Percentiles rank a stretch among this genome's conserved stretches.
phyloP scores from a whole-genome alignment of 2,888 invertebrate species.

The Coremacera marginata region DNA sequence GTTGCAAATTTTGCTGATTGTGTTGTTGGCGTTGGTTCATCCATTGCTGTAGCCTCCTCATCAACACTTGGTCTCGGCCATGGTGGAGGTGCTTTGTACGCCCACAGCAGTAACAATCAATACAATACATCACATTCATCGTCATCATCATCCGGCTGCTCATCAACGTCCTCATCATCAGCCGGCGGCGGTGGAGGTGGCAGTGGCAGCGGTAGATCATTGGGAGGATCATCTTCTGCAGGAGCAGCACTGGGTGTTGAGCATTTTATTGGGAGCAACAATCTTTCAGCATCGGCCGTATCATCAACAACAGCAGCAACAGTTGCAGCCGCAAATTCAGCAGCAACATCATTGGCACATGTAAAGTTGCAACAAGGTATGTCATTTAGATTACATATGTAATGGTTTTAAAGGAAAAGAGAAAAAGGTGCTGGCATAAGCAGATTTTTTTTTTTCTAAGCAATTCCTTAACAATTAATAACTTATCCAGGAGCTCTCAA shows the following conservation, averaged over 20 bases:
- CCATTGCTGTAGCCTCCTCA: constrained; percentile 60
- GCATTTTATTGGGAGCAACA: constrained; percentile 54
- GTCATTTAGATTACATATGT: not conserved
- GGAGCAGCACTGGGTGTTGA: constrained; percentile 50
- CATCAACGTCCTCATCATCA: constrained; percentile 52
- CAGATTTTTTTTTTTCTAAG: too few relatives aligned
- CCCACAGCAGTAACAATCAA: constrained; percentile 65
- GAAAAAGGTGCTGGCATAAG: too few relatives aligned
- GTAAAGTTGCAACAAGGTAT: constrained; percentile 43
- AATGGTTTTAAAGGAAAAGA: too few relatives aligned
- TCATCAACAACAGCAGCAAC: constrained; percentile 42
- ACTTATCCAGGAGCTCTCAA: too few relatives aligned
- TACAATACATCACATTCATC: constrained; percentile 58
- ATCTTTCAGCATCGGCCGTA: constrained; percentile 44
- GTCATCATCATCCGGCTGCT: constrained; percentile 52
- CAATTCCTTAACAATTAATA: too few relatives aligned
- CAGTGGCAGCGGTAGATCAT: constrained; percentile 48
- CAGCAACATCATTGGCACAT: constrained; percentile 42
- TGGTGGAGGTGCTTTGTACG: constrained; percentile 67
- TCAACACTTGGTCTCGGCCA: constrained; percentile 55
- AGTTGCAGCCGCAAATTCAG: constrained; percentile 35
- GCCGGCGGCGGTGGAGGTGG: constrained; percentile 59
- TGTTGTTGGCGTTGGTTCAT: not conserved
- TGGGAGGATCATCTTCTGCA: constrained; percentile 40
- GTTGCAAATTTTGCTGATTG: not conserved